Evolutionary conservation across 2,888 invertebrate genomes (phyloP), one percentile per base, ranked within the genome.

Genomic region (Yponomeuta evonymella): DNA sequence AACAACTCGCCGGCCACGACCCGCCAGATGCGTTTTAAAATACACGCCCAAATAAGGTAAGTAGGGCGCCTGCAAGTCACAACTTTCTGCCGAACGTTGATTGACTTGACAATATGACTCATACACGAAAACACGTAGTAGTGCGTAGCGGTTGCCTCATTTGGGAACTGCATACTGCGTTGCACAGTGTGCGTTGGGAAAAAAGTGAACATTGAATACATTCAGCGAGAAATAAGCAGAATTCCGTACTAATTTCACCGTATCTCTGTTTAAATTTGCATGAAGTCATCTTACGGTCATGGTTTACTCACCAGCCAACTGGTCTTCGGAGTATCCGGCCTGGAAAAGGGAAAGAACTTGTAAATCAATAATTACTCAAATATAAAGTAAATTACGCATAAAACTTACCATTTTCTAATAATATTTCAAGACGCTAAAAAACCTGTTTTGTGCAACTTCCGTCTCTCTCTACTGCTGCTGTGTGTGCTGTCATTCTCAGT

Each of bases 261-360:
- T 58, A 5, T 58, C 15, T 15, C 15, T 12, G 51, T 2, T 8
- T 12, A 12, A 51, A 12, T 23, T 23, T 23, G 12, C 15, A 64
- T 29, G 64, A 30, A 64, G 29, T 23, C 64, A 30, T 64, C 67
- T 51, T 71, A 76, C 79, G 78, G 77, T 81, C 84, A 78, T 79
- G 72, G 15, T 75, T 75, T 80, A 95, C 96, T 96, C 93, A 97
- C 97, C 97, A 88, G 97, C 96, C 93, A 97, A 94, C 94, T 97
- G 97, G 93, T 97, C 97, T 93, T 97, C 97, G 67, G 96, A 95
- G 90, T 97, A 97, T 83, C 96, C 96, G 81, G 96, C 96, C 97
- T 97, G 94, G 73, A 94, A 94, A 75, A 76, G 76, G 29, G 15
- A 30, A 4, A 30, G 29, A 11, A 29, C 65, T 30, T 65, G 65